Evolutionary conservation across 2,113 vertebrate species (phyloP), one percentile per base, ranked within the genome.

Genomic region (Suricata suricatta): DNA sequence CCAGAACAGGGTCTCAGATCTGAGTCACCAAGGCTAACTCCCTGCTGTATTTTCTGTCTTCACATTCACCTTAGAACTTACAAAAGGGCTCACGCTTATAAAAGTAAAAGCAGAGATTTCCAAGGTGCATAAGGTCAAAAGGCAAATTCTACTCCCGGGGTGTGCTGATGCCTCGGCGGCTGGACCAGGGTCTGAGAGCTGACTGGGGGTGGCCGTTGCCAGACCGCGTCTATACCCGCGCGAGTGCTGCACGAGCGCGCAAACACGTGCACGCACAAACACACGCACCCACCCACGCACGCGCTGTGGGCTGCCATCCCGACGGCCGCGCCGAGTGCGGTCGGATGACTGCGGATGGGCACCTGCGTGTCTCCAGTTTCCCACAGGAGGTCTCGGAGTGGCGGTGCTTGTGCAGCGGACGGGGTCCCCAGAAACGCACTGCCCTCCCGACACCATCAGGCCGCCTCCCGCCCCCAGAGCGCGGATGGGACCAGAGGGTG

Each of bases 121-220:
- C 6, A 1, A 25, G 64, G 41, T 12, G 50, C 52, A 15, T 9
- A 29, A 74, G 80, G 81, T 52, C 68, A 11, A n/a, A 41, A 12
- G n/a, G 29, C 74, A 47, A 69, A 15, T n/a, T 3, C 33, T 16
- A 44, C 17, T 64, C 29, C 68, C 38, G 8, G 25, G 80, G 29
- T 31, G 38, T 29, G 47, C 31, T 1, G 12, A 15, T 0, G 2
- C n/a, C 2, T 15, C 14, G 25, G 25, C 17, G 3, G 1, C 0
- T 0, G 79, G 79, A 44, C 27, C 50, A 3, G 8, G 66, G n/a
- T 66, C n/a, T 8, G 47, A 10, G 84, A 50, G 85, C n/a, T 13
- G 44, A 27, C 47, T 5, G 2, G 33, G 44, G 54, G 9, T 8
- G 14, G 71, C 38, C 8, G 54, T 23, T 80, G 21, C 60, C 33